Conservation (phyloP, 2,113 vertebrate species). For the Platichthys stellatus region DNA sequence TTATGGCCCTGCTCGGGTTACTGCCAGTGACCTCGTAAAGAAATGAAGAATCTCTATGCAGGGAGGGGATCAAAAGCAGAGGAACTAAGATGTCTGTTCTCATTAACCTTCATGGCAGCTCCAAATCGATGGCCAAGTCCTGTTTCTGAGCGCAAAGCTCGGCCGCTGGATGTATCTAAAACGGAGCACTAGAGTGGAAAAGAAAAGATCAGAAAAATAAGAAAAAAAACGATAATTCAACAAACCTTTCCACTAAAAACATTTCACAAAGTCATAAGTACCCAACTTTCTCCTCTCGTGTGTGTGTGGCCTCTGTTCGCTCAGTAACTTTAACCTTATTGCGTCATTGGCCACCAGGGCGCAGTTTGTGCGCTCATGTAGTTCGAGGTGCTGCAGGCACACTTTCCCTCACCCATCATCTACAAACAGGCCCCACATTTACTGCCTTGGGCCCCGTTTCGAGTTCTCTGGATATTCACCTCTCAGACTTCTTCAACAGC, state of each 20-base stretch:
- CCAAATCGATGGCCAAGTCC: constrained; percentile 57
- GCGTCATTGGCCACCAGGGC: constrained; percentile 17
- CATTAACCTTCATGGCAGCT: constrained; percentile 67
- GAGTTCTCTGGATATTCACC: constrained; percentile 4
- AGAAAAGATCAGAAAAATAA: neutral
- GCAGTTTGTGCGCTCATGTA: constrained; percentile 13
- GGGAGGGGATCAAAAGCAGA: constrained; percentile 59
- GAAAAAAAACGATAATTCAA: neutral
- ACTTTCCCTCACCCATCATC: constrained; percentile 13
- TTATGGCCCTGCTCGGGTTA: constrained; percentile 78
- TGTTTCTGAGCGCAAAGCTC: constrained; percentile 22
- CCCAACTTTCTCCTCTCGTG: neutral
- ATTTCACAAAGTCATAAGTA: neutral
- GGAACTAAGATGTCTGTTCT: constrained; percentile 66
- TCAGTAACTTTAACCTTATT: neutral
- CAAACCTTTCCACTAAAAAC: neutral
- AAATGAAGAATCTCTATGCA: constrained; percentile 68
- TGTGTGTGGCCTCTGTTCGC: neutral
- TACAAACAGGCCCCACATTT: constrained; percentile 28
- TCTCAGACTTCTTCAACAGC: constrained; percentile 16
- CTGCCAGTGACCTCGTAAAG: constrained; percentile 75
- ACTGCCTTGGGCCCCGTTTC: constrained; percentile 27
- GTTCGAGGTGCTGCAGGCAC: constrained; percentile 24
- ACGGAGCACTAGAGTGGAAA: constrained; percentile 6
- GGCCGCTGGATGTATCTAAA: constrained; percentile 15